Conservation (phyloP, 92 coral and sea anemone genomes). For the Muricea muricata region DNA sequence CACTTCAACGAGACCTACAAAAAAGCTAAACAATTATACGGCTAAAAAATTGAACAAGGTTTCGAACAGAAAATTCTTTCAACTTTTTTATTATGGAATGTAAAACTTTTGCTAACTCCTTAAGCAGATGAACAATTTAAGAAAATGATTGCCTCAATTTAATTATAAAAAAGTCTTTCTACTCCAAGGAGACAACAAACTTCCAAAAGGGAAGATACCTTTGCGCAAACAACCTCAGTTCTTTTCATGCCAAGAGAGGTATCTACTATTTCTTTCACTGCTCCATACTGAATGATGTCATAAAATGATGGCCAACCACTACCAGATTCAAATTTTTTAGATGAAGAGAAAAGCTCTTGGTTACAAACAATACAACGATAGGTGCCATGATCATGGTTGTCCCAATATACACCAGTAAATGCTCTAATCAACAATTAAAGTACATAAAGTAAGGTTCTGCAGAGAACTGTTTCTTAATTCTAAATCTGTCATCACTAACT, state of each 20-base stretch:
- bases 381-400: constrained; percentile 77
- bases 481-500: no score
- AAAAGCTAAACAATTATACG: no score
- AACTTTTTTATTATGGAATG: no score
- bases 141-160: no score
- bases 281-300: constrained; percentile 71
- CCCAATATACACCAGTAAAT: constrained; percentile 80
- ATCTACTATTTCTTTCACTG: constrained; percentile 74
- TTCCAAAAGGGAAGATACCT: constrained; percentile 45
- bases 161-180: no score
- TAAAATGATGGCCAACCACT: constrained; percentile 98
- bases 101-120: no score
- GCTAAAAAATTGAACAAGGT: no score
- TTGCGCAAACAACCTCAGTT: constrained; percentile 87
- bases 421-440: constrained; percentile 74
- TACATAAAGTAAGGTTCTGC: no score
- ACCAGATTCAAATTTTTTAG: constrained; percentile 84
- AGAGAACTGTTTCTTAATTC: no score
- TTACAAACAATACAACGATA: constrained; percentile 88
- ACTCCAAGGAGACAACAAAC: not conserved
- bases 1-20: no score
- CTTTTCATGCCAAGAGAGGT: constrained; percentile 87
- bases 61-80: no score
- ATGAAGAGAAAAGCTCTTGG: constrained; percentile 78
- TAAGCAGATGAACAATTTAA: no score